These are phyloP conservation scores for Papilio aristodemus DNA, from an alignment of 1,140 invertebrate genomes.

Conservation along the genomic window DNA sequence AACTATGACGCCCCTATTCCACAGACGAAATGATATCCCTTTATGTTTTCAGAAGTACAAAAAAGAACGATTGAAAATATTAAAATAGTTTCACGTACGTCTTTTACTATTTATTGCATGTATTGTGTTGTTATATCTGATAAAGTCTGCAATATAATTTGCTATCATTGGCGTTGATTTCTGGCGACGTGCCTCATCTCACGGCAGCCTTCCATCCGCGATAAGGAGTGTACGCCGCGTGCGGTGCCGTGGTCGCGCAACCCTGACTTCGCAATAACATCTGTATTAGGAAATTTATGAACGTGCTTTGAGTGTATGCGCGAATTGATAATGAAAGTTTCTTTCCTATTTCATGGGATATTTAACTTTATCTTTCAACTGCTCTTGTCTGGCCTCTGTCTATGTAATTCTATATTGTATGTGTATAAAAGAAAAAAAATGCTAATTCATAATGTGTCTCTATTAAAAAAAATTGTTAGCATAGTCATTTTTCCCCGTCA, in stretches of 20 bases:
- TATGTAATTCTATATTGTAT: too few species aligned
- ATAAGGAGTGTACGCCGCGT: constrained; percentile 13
- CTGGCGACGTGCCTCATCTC: constrained; percentile 25
- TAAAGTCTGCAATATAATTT: not conserved
- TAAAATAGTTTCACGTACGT: too few species aligned
- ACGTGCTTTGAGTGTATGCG: not conserved
- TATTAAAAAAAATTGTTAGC: not conserved
- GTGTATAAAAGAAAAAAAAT: too few species aligned
- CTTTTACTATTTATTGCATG: too few species aligned
- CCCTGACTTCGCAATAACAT: not conserved
- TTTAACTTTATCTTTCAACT: too few species aligned
- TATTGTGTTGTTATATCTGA: not conserved
- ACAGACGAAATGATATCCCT: too few species aligned
- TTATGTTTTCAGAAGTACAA: too few species aligned
- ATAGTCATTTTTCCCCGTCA: not conserved
- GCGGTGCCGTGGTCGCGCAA: constrained; percentile 6
- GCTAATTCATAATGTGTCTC: too few species aligned
- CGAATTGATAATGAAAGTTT: not conserved
- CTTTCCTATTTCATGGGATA: not conserved
- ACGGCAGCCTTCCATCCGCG: not conserved
- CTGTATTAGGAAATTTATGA: not conserved
- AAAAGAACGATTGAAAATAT: too few species aligned
- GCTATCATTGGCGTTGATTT: not conserved
- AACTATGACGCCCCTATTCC: too few species aligned
- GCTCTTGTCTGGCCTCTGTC: too few species aligned